Percentiles rank a stretch among this genome's conserved stretches.
These are phyloP conservation scores for Seriola rivoliana DNA, from an alignment of 2,113 vertebrate genomes.

Conservation along the genomic window DNA sequence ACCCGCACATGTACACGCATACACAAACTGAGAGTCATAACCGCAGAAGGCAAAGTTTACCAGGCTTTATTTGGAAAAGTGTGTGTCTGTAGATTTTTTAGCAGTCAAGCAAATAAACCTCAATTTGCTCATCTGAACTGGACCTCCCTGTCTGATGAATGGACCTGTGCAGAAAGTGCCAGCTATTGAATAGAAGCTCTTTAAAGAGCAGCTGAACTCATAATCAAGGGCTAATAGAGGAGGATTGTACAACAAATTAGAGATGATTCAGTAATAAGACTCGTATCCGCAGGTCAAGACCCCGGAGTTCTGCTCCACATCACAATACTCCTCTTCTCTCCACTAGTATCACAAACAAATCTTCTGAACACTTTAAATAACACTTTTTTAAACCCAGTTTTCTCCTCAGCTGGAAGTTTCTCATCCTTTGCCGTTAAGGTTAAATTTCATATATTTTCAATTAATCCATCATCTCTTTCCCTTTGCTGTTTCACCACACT, in stretches of 20 bases:
- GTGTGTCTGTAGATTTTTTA: slow-evolving; percentile 45
- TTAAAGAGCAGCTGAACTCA: slow-evolving; percentile 24
- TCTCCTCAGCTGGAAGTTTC: slow-evolving; percentile 8
- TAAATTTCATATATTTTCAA: slow-evolving; percentile 35
- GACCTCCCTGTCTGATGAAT: slow-evolving; percentile 61
- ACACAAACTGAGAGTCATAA: slow-evolving; percentile 13
- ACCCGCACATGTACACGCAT: slow-evolving; percentile 13
- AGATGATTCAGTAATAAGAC: slow-evolving; percentile 44
- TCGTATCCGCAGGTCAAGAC: slow-evolving; percentile 42
- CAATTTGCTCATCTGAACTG: slow-evolving; percentile 35
- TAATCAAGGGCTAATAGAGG: slow-evolving; percentile 28
- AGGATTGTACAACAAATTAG: slow-evolving; percentile 44
- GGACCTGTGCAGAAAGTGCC: slow-evolving; percentile 13
- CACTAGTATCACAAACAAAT: slow-evolving; percentile 15
- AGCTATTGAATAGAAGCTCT: slow-evolving; percentile 27
- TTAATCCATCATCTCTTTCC: slow-evolving; percentile 48
- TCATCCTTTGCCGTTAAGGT: slow-evolving; percentile 32
- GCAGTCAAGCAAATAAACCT: slow-evolving; percentile 57
- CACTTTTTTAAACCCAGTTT: slow-evolving; percentile 10
- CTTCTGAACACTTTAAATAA: neutral
- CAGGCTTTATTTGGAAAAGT: slow-evolving; percentile 54
- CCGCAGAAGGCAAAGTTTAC: slow-evolving; percentile 50
- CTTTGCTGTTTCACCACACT: slow-evolving; percentile 31
- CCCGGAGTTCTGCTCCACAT: slow-evolving; percentile 45
- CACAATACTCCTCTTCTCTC: neutral